Conservation (phyloP, 2,888 invertebrate genomes). For the Napeogenes inachia region DNA sequence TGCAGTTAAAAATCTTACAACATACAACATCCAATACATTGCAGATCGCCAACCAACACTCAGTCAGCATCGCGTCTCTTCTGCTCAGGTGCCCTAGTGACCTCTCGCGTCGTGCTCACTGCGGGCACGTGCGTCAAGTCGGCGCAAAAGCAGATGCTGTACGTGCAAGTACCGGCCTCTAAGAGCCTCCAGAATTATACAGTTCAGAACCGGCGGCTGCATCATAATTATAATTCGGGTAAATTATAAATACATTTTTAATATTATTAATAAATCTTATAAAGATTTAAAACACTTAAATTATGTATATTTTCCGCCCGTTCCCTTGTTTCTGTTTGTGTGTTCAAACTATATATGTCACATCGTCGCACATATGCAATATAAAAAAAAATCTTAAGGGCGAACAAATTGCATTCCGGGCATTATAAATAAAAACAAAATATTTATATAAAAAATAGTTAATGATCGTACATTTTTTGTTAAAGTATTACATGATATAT, state of each 20-base stretch:
- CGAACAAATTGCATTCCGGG: too few species aligned
- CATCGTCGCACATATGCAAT: too few species aligned
- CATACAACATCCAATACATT: background rate
- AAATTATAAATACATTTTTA: background rate
- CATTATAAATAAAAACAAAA: too few species aligned
- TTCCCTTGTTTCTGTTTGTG: too few species aligned
- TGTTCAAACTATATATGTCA: too few species aligned
- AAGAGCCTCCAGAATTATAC: conserved; percentile 22
- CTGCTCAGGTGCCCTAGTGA: conserved; percentile 31
- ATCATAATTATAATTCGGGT: conserved; percentile 31
- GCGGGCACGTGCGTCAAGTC: conserved; percentile 27
- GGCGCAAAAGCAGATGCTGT: conserved; percentile 20
- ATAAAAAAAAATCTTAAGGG: too few species aligned
- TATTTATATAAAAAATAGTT: too few species aligned
- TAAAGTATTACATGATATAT: too few species aligned
- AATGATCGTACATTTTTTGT: too few species aligned
- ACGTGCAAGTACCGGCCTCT: conserved; percentile 28
- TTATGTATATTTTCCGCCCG: too few species aligned
- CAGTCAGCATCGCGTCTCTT: conserved; percentile 14
- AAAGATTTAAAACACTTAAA: too few species aligned
- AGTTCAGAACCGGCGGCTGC: conserved; percentile 13
- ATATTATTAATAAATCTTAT: too few species aligned
- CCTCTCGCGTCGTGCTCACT: conserved; percentile 27
- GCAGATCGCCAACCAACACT: background rate
- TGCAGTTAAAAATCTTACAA: background rate